Percentiles rank a stretch among this genome's conserved stretches.
phyloP scores from a whole-genome alignment of 2,113 vertebrate genomes.

The Chamaea fasciata region DNA sequence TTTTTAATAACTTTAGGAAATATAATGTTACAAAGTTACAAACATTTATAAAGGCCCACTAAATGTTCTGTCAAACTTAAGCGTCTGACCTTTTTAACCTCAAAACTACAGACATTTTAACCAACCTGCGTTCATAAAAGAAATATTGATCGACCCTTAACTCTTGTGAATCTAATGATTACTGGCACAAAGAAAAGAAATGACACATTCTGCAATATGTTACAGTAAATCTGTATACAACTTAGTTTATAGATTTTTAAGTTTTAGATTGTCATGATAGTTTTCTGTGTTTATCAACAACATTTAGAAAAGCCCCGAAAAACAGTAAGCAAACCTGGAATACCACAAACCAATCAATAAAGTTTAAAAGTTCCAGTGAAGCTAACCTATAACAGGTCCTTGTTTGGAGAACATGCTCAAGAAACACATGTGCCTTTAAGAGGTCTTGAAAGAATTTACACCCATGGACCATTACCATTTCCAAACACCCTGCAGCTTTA shows the following conservation, averaged over 20 bases:
- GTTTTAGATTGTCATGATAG: constrained; percentile 56
- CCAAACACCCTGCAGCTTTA: constrained; percentile 82
- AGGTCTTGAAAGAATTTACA: constrained; percentile 88
- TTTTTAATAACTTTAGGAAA: constrained; percentile 48
- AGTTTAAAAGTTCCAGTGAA: constrained; percentile 76
- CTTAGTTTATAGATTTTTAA: constrained; percentile 52
- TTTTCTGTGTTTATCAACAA: constrained; percentile 64
- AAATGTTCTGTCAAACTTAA: constrained; percentile 20
- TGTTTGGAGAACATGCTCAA: constrained; percentile 77
- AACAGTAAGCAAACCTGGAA: constrained; percentile 68
- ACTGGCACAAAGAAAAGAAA: constrained; percentile 67
- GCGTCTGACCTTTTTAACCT: constrained; percentile 17
- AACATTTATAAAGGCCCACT: constrained; percentile 3
- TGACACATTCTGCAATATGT: constrained; percentile 1
- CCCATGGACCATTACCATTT: constrained; percentile 85
- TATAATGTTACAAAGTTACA: constrained; percentile 15
- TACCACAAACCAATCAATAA: constrained; percentile 76
- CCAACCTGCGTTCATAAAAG: constrained; percentile 55
- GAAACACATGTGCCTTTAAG: constrained; percentile 84
- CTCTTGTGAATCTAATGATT: constrained; percentile 61
- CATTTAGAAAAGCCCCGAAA: neutral
- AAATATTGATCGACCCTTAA: constrained; percentile 57
- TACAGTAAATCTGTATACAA: constrained; percentile 22
- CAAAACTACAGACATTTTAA: neutral
- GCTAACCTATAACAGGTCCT: constrained; percentile 81